A percentile compares a stretch with the other conserved stretches of the same genome.
phyloP scores from a whole-genome alignment of 2,797 vertebrate genomes.

The Sparus aurata region DNA sequence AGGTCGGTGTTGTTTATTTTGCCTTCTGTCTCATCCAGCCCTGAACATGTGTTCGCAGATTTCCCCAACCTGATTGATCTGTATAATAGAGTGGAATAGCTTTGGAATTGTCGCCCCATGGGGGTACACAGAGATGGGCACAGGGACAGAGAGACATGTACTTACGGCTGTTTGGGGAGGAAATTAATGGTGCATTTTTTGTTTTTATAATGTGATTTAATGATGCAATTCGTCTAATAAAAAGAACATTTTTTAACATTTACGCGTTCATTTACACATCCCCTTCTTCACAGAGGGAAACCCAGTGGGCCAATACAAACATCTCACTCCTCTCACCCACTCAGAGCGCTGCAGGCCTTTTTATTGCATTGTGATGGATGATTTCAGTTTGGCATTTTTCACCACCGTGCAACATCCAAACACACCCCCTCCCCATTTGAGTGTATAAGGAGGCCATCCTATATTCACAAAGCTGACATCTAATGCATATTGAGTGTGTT shows the following conservation, averaged over 20 bases:
- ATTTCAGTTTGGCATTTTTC: constrained; percentile 83
- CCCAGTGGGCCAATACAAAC: constrained; percentile 92
- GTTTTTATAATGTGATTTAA: constrained; percentile 99
- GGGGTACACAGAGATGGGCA: constrained; percentile 93
- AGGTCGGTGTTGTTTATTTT: constrained; percentile 92
- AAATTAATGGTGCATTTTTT: constrained; percentile 99
- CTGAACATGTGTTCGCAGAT: constrained; percentile 88
- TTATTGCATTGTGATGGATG: constrained; percentile 85
- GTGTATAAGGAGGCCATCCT: constrained; percentile 76
- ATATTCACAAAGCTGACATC: constrained; percentile 80
- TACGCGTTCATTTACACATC: constrained; percentile 82
- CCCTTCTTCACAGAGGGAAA: constrained; percentile 80
- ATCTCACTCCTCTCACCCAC: constrained; percentile 82
- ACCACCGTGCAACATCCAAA: constrained; percentile 74
- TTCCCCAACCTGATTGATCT: constrained; percentile 91
- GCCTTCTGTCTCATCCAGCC: constrained; percentile 87
- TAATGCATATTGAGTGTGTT: constrained; percentile 84
- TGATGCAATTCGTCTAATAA: constrained; percentile 99
- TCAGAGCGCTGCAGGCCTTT: constrained; percentile 87
- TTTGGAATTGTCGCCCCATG: constrained; percentile 90
- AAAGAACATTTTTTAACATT: constrained; percentile 92
- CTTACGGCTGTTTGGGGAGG: constrained; percentile 95
- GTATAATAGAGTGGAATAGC: constrained; percentile 94
- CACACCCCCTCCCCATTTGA: constrained; percentile 70
- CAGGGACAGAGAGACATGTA: constrained; percentile 91